Base-by-base conservation (phyloP, 2,888 invertebrate species). In the Ornithoptera priamus region DNA sequence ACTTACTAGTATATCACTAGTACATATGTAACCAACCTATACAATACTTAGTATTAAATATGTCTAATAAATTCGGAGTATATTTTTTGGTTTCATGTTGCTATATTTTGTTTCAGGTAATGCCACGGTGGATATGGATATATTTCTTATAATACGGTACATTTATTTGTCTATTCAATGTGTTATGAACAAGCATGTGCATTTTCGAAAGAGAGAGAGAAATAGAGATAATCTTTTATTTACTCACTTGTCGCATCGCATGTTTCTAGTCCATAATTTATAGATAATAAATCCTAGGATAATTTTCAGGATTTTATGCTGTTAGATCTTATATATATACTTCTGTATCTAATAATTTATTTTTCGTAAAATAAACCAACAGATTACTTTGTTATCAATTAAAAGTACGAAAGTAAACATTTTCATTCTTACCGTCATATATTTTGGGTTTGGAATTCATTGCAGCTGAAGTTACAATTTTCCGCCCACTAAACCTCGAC, bases 401-500 rank as follows among this genome's bases (percentile, higher is more conserved):
- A 53, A n/a, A 53, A n/a, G 15, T 53, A 53, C 18, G 5, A 53
- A 18, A 53, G 15, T 4, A n/a, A n/a, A n/a, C n/a, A n/a, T 53
- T 53, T n/a, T n/a, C 53, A 8, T 53, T n/a, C 53, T 53, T 53
- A 53, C 53, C 5, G 0, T n/a, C n/a, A 7, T 53, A 24, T 22
- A 58, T 6, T 42, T 68, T 68, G 17, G n/a, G 61, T 71, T 68
- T 50, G 50, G 42, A 64, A n/a, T 67, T 18, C 36, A n/a, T 67
- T 67, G 67, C 12, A 56, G 15, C 30, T 7, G 20, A 56, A 57
- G 61, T 46, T 46, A 58, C 67, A 68, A 65, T 68, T 68, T 71
- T 71, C 65, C 70, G 61, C 30, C 42, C 67, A 68, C 65, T 65
- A 67, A 58, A 67, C 64, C 64, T 67, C 63, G 56, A 63, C 66